Conservation (phyloP, 2,113 vertebrate species). For the Motacilla tschutschensis region DNA sequence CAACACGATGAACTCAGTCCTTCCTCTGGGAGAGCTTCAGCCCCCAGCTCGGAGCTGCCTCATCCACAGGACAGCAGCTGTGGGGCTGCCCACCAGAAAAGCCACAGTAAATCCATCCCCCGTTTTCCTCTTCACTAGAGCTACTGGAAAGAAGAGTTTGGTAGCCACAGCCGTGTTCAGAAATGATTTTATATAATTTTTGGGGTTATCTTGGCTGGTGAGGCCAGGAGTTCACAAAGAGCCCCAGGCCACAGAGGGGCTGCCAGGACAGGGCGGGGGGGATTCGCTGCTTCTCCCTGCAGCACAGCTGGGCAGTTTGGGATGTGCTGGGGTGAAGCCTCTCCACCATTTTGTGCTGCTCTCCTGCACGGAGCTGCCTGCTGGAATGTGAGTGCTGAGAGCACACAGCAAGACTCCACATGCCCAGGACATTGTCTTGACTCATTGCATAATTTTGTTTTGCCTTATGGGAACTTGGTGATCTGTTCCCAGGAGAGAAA, state of each 20-base stretch:
- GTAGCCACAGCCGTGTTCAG: not conserved
- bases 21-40: not conserved
- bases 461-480: constrained; percentile 38
- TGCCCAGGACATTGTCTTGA: constrained; percentile 33
- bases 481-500: constrained; percentile 54
- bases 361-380: not conserved
- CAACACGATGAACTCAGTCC: not conserved
- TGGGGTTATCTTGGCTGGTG: not conserved
- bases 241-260: not conserved
- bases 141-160: not conserved
- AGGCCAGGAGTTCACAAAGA: not conserved
- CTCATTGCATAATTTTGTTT: constrained; percentile 55
- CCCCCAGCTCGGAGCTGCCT: too few species aligned
- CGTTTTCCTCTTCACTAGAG: not conserved
- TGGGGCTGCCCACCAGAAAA: not conserved
- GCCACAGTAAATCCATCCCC: fast-evolving
- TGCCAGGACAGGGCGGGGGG: not conserved
- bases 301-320: not conserved
- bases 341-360: not conserved
- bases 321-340: not conserved
- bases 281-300: fast-evolving
- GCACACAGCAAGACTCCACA: constrained; percentile 45
- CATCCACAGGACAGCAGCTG: not conserved
- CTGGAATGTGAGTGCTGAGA: constrained; percentile 20
- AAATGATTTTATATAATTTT: not conserved